Percentiles rank a stretch among this genome's conserved stretches.
phyloP scores from a whole-genome alignment of 2,888 invertebrate genomes.

The Ernsta delagoae region DNA sequence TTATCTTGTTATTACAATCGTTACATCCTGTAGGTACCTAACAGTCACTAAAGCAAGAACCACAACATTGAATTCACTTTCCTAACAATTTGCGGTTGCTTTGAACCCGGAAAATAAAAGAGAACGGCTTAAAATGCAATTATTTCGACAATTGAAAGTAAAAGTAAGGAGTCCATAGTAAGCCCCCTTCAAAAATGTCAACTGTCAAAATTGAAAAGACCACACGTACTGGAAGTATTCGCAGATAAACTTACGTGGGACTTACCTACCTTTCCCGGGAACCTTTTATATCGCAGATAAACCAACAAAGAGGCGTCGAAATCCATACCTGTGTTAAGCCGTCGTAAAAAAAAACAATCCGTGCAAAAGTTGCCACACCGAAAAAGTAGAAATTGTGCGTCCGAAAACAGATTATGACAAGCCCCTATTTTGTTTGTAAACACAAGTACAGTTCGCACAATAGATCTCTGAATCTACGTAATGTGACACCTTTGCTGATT shows the following conservation, averaged over 20 bases:
- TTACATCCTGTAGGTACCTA: conserved; percentile 32
- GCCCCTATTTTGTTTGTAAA: conserved; percentile 84
- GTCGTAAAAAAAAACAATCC: conserved; percentile 61
- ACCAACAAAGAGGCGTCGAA: conserved; percentile 81
- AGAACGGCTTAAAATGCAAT: conserved; percentile 45
- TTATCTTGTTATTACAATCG: conserved; percentile 8
- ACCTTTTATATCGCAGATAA: conserved; percentile 71
- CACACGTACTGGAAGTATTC: conserved; percentile 70
- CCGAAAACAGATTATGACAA: conserved; percentile 83
- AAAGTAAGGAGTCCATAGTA: conserved; percentile 55
- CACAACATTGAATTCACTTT: conserved; percentile 49
- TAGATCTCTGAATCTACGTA: conserved; percentile 64
- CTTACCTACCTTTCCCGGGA: conserved; percentile 71
- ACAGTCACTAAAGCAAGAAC: conserved; percentile 41
- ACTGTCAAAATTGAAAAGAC: conserved; percentile 66
- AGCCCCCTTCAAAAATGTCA: conserved; percentile 62
- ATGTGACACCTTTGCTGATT: conserved; percentile 81
- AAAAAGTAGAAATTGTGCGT: conserved; percentile 75
- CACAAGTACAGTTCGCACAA: conserved; percentile 70
- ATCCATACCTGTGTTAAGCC: conserved; percentile 74
- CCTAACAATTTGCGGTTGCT: conserved; percentile 49
- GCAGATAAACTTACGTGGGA: conserved; percentile 60
- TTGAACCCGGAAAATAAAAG: conserved; percentile 50
- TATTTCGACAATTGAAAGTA: conserved; percentile 61
- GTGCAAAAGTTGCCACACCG: conserved; percentile 73